Percentiles rank a stretch among this genome's conserved stretches.
phyloP scores from a whole-genome alignment of 2,797 vertebrate genomes.

The Sus cebifrons region DNA sequence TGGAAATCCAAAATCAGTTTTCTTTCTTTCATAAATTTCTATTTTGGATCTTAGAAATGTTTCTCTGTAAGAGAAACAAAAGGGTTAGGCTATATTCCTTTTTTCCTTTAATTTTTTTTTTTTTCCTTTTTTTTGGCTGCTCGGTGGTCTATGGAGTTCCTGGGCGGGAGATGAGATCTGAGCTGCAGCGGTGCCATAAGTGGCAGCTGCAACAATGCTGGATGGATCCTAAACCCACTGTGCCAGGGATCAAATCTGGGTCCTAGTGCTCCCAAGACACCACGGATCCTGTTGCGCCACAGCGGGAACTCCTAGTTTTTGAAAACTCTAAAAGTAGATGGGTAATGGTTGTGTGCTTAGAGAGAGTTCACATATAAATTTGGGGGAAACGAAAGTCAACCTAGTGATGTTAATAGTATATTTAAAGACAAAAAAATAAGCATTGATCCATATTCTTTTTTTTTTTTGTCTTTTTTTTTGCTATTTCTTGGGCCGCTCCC shows the following conservation, averaged over 20 bases:
- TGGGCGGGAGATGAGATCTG: too few species aligned
- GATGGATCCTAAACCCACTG: too few species aligned
- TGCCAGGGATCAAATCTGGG: too few species aligned
- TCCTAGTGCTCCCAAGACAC: too few species aligned
- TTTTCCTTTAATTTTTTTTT: background rate
- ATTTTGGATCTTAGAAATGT: slow-evolving; percentile 24
- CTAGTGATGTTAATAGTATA: background rate
- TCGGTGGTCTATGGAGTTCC: too few species aligned
- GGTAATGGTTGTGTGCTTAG: background rate
- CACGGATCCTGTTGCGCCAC: too few species aligned
- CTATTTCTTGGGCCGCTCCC: too few species aligned
- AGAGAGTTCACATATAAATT: background rate
- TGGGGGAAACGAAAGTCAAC: slow-evolving; percentile 52
- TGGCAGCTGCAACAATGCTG: too few species aligned
- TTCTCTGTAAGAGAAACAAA: background rate
- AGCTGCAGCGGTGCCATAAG: too few species aligned
- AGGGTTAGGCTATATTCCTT: background rate
- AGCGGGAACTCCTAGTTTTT: background rate
- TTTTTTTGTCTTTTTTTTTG: too few species aligned
- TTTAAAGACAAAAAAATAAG: slow-evolving; percentile 79
- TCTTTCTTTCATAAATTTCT: background rate
- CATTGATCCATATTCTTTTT: slow-evolving; percentile 76
- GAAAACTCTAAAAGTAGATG: slow-evolving; percentile 16
- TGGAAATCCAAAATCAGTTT: background rate
- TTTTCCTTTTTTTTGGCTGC: too few species aligned